Evolutionary conservation across 1,140 invertebrate species (phyloP), one percentile per base, ranked within the genome.

Genomic region (Drosophila bocqueti): DNA sequence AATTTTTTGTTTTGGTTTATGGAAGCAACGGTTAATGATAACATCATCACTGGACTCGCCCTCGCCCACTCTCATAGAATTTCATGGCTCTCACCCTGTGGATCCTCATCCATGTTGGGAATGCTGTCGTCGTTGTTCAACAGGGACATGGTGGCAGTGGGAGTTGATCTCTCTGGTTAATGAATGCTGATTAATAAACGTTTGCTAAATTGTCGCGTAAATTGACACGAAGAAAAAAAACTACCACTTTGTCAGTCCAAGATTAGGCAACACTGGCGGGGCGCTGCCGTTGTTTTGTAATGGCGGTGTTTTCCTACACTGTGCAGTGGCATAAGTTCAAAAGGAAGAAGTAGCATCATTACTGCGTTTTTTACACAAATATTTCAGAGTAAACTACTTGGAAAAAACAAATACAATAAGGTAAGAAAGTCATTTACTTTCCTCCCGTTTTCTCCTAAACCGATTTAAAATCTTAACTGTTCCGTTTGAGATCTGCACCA

Each of bases 31-130:
- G 47, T 43, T 62, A 64, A 40, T 46, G 31, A 76, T 62, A 76
- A 45, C 64, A 67, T 65, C 63, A 46, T 67, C 57, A 67, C 59
- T 47, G 54, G 67, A 46, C 77, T 67, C 73, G 65, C 80, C 83
- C 83, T 79, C 81, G 59, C 81, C 85, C 84, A 67, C 65, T 18
- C 54, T 43, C 49, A 64, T 9, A 4, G 31, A 26, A 8, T 46
- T 45, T 29, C 49, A 66, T 43, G 60, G 9, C 54, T 26, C 62
- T 85, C 93, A 97, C 96, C 96, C 94, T 98, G 97, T 18, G 97
- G 97, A 94, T 98, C 97, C 85, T 98, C 97, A 90, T 98, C 97
- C 58, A 97, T 97, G 61, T 98, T 93, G 16, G 97, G 97, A 93
- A 98, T 98, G 89, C 95, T 97, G 79, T 97, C 96, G 83, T 97